These are phyloP conservation scores for Micronycteris hirsuta DNA, from an alignment of 2,113 vertebrate genomes.

Conservation along the genomic window DNA sequence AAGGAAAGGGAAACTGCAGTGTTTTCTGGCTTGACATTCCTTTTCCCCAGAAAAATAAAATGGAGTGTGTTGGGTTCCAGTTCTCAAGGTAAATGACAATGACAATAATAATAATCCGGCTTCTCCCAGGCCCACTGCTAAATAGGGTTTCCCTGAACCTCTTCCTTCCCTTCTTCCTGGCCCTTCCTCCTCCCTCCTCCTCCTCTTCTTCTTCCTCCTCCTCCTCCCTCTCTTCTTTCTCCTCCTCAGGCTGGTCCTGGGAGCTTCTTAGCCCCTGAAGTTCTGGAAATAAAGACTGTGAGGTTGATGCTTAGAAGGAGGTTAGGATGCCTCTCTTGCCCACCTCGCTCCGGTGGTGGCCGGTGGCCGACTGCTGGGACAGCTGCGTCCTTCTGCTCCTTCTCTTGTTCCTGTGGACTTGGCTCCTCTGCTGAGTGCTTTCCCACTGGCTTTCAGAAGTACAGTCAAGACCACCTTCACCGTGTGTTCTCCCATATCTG, in stretches of 20 bases:
- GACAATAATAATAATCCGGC: not conserved
- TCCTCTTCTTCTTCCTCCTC: fast-evolving
- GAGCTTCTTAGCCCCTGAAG: not conserved
- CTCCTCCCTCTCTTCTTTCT: fast-evolving
- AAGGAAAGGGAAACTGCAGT: not conserved
- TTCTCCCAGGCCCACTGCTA: not conserved
- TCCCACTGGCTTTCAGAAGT: not conserved
- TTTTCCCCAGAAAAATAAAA: not conserved
- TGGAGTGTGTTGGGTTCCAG: not conserved
- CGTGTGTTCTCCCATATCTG: not conserved
- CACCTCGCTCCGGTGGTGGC: not conserved
- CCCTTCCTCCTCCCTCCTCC: too few relatives aligned
- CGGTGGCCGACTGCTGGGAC: too few relatives aligned
- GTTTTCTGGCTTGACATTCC: not conserved
- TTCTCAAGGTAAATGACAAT: not conserved
- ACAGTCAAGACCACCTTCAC: not conserved
- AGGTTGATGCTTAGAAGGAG: not conserved
- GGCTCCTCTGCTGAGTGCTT: not conserved
- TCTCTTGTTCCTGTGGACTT: too few relatives aligned
- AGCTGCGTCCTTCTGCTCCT: too few relatives aligned
- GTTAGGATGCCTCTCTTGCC: not conserved
- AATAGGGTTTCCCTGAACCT: fast-evolving
- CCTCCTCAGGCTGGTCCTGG: not conserved
- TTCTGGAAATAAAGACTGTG: not conserved
- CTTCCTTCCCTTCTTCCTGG: not conserved